A percentile compares a stretch with the other conserved stretches of the same genome.
These are phyloP conservation scores for Orientallactaga sibirica DNA, from an alignment of 2,797 vertebrate genomes.

Conservation along the genomic window DNA sequence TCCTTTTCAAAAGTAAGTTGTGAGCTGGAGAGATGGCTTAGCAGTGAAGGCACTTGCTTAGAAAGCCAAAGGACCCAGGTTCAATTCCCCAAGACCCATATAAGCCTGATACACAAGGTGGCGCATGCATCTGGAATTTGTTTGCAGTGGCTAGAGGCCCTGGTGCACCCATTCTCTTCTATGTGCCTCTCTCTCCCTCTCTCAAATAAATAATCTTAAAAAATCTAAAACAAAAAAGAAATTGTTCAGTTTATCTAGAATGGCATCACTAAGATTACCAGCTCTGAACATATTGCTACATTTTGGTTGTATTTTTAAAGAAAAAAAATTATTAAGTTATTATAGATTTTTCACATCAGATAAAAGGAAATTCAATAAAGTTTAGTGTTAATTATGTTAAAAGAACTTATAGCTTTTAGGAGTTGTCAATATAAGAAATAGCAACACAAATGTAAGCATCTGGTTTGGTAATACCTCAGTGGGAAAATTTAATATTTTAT, in stretches of 20 bases:
- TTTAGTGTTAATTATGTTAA: constrained; percentile 32
- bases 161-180: too few relatives aligned
- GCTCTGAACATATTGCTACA: not conserved
- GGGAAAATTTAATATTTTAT: not conserved
- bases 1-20: not conserved
- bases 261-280: not conserved
- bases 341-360: not conserved
- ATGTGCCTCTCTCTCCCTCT: too few relatives aligned
- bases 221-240: not conserved
- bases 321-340: constrained; percentile 11
- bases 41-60: too few relatives aligned
- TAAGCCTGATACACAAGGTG: too few relatives aligned
- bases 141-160: too few relatives aligned
- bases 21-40: too few relatives aligned
- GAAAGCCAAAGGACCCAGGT: too few relatives aligned
- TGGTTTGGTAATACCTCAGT: not conserved
- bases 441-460: not conserved
- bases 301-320: not conserved
- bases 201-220: too few relatives aligned
- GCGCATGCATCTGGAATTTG: too few relatives aligned
- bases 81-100: too few relatives aligned
- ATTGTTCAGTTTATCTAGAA: not conserved
- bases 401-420: constrained; percentile 33
- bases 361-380: not conserved
- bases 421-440: not conserved